A percentile compares a stretch with the other conserved stretches of the same genome.
phyloP scores from a whole-genome alignment of 2,888 invertebrate species.

The Clitarchus hookeri region DNA sequence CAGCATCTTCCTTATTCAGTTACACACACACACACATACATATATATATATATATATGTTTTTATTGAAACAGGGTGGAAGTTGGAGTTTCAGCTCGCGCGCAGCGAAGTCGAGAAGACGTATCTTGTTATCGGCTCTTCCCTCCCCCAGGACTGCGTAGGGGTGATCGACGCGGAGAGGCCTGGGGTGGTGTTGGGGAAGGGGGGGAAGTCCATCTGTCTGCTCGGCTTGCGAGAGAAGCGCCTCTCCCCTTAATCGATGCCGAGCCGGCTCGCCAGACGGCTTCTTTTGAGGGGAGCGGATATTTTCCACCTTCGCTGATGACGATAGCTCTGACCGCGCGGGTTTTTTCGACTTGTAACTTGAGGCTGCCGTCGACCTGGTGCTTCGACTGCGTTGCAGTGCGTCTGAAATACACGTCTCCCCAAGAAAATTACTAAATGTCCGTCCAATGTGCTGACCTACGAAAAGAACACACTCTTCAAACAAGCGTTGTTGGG shows the following conservation, averaged over 20 bases:
- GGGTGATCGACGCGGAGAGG: not conserved
- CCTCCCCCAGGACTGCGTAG: not conserved
- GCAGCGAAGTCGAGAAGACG: not conserved
- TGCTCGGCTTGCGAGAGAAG: not conserved
- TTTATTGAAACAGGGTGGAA: constrained; percentile 9
- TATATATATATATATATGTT: not conserved
- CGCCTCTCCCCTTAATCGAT: not conserved
- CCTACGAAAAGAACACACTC: too few species aligned
- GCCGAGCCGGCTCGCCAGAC: not conserved
- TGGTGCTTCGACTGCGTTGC: too few species aligned
- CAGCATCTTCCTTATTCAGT: not conserved
- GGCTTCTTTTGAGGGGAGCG: too few species aligned
- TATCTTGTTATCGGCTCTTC: constrained; percentile 1
- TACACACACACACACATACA: too few species aligned
- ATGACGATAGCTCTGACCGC: too few species aligned
- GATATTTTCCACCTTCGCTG: too few species aligned
- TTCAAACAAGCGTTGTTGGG: too few species aligned
- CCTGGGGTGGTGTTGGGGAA: not conserved
- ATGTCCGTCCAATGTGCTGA: too few species aligned
- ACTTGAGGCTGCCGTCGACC: too few species aligned
- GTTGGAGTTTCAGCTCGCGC: not conserved
- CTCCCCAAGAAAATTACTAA: too few species aligned
- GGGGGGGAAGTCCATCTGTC: not conserved
- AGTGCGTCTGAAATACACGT: too few species aligned
- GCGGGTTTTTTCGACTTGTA: too few species aligned